Percentiles rank a stretch among this genome's conserved stretches.
These are phyloP conservation scores for Chloroclystis v-ata DNA, from an alignment of 2,888 invertebrate genomes.

Conservation along the genomic window DNA sequence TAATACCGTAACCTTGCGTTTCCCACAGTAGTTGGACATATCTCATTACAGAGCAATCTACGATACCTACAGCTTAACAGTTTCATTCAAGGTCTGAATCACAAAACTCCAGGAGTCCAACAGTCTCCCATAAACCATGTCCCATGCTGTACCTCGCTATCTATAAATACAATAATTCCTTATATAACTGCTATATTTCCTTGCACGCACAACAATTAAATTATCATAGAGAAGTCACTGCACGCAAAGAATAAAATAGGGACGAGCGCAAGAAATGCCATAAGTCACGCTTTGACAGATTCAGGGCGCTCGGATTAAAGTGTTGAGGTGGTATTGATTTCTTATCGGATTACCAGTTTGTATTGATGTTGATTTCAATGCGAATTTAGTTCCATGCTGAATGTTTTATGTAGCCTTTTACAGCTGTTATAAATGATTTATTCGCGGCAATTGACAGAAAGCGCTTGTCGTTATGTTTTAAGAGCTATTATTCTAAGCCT, in stretches of 20 bases:
- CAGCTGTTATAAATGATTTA: no score
- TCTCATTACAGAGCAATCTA: not conserved
- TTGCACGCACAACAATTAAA: conserved; percentile 74
- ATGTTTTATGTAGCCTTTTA: no score
- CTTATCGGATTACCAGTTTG: not conserved
- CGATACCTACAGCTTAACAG: conserved; percentile 2
- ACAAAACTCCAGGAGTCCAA: conserved; percentile 21
- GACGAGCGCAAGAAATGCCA: conserved; percentile 35
- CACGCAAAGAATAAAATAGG: conserved; percentile 67
- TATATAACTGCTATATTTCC: conserved; percentile 45
- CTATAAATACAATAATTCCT: conserved; percentile 17
- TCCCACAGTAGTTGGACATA: not conserved
- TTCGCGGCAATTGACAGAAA: no score
- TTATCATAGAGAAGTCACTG: conserved; percentile 73
- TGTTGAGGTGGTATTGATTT: not conserved
- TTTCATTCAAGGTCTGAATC: conserved; percentile 11
- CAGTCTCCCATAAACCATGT: conserved; percentile 19
- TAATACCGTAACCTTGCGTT: no score
- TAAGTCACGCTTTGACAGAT: conserved; percentile 27
- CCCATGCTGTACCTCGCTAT: no score
- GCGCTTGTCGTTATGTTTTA: no score
- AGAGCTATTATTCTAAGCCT: no score
- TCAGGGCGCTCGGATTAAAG: conserved; percentile 2
- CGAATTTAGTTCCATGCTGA: no score
- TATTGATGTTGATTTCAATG: not conserved